These are phyloP conservation scores for Columba guinea DNA, from an alignment of 2,797 vertebrate species.

Conservation along the genomic window DNA sequence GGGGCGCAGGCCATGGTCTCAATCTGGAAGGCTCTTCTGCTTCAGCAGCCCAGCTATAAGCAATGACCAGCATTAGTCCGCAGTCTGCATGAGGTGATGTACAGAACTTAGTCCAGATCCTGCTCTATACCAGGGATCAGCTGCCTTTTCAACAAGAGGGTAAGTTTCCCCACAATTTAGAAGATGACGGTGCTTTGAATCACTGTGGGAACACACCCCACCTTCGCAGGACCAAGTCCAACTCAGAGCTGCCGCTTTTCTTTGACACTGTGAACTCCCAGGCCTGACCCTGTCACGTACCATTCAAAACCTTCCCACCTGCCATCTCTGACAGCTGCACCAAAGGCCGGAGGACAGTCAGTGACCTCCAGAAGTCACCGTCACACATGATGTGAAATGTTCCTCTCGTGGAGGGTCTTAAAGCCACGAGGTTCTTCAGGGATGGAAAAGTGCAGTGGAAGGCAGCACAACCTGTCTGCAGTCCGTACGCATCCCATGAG, in stretches of 20 bases:
- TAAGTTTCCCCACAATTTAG: neutral
- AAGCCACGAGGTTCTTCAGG: neutral
- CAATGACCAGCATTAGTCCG: neutral
- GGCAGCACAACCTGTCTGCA: neutral
- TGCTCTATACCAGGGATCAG: neutral
- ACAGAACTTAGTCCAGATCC: neutral
- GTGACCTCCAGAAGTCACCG: neutral
- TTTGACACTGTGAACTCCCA: neutral
- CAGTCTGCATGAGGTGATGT: neutral
- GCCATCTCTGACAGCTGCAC: neutral
- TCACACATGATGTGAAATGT: neutral
- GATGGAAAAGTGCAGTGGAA: neutral
- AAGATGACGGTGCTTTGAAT: neutral
- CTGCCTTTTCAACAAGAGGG: neutral
- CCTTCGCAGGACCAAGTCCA: neutral
- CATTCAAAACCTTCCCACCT: neutral
- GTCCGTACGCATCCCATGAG: neutral
- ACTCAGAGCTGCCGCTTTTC: neutral
- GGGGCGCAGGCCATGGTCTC: neutral
- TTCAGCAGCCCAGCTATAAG: neutral
- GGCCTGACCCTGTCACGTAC: neutral
- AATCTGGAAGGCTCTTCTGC: neutral
- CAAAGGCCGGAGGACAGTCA: neutral
- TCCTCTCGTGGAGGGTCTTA: neutral
- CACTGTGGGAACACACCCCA: neutral